Evolutionary conservation across 1,140 invertebrate species (phyloP), one percentile per base, ranked within the genome.

Genomic region (Ceratoteleas bidentatus): DNA sequence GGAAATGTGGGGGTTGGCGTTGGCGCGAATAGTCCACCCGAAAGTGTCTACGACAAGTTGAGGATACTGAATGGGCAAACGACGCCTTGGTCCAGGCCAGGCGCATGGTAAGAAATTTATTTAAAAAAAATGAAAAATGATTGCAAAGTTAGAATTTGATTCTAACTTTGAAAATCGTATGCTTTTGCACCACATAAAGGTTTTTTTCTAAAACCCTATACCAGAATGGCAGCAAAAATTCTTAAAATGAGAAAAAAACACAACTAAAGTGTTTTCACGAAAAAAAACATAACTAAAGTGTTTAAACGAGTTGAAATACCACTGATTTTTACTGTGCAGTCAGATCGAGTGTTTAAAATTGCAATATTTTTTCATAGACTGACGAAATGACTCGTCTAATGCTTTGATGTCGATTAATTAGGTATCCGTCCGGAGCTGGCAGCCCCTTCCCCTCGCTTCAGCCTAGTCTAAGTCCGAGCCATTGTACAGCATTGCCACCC

Each of bases 11-110:
- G 92, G 65, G 86, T 93, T 40, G 86, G 92, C 76, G 84, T 92
- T 86, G 91, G 89, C 40, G 90, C 89, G 15, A 86, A 85, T 24
- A 91, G 88, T 83, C 91, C 92, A 3, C 89, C 91, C 9, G 92
- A 93, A 24, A 94, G 94, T 40, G 96, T 97, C 81, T 97, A 97
- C 90, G 96, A 97, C 87, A 97, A 97, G 88, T 90, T 97, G 45
- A 94, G 96, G 84, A 93, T 97, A 88, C 93, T 97, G 24, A 97
- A 97, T 87, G 96, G 96, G 2, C 96, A 96, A 81, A 91, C 94
- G 89, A 91, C 94, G 87, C 92, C 91, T 7, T 93, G 92, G 94
- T 93, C 93, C 0, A 89, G 92, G 76, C 92, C 92, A 38, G 92
- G 90, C 77, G 92, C 92, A 14, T 94, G 93, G 93, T 94, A 92